Conservation (phyloP, 2,888 invertebrate species). For the Cheilosia variabilis region DNA sequence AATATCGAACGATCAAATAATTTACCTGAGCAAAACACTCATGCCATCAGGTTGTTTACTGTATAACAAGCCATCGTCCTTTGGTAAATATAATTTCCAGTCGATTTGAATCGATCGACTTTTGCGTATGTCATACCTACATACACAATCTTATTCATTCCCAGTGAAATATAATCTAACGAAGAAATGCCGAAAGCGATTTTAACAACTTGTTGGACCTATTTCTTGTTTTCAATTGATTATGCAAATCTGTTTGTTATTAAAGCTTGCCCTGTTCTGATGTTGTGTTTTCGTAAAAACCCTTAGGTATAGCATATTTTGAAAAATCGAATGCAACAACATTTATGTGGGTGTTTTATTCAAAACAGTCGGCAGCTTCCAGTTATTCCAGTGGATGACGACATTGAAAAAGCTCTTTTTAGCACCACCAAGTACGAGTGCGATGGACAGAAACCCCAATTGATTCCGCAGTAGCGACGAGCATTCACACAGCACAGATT, state of each 20-base stretch:
- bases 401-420: slow-evolving; percentile 35
- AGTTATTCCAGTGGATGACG: slow-evolving; percentile 9
- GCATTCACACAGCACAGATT: slow-evolving; percentile 16
- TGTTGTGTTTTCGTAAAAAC: no score
- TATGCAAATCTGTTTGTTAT: not conserved
- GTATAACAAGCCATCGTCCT: not conserved
- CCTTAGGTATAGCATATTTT: no score
- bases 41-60: not conserved
- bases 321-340: no score
- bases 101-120: not conserved
- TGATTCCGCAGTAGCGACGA: slow-evolving; percentile 22
- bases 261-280: not conserved
- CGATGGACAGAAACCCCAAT: not conserved
- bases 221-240: not conserved
- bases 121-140: no score
- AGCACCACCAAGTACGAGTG: not conserved
- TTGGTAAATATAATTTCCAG: not conserved
- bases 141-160: not conserved
- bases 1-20: no score
- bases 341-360: not conserved
- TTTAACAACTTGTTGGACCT: no score
- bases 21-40: not conserved
- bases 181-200: not conserved
- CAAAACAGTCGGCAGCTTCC: not conserved
- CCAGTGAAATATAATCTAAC: not conserved